Conservation (phyloP, 2,797 vertebrate species). For the Karalla daura region DNA sequence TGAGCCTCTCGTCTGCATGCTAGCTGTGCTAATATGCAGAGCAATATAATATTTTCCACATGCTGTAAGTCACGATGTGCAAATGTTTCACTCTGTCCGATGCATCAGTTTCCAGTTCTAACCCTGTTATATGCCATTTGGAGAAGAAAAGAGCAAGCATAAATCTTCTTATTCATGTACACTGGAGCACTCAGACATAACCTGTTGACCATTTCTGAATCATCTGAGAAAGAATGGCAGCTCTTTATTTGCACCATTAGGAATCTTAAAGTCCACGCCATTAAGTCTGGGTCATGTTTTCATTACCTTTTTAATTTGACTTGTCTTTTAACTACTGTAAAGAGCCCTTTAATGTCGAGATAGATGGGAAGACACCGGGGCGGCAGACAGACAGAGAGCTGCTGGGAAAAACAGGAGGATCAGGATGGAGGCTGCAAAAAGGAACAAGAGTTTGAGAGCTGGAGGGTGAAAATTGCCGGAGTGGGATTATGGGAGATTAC, state of each 20-base stretch:
- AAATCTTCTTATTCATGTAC: no score
- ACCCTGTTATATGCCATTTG: no score
- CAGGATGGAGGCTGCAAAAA: slow-evolving; percentile 17
- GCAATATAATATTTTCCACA: background rate
- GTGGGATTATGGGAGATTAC: slow-evolving; percentile 78
- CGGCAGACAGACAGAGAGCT: slow-evolving; percentile 1
- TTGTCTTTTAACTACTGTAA: background rate
- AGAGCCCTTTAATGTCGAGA: background rate
- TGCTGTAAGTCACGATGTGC: background rate
- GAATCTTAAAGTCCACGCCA: no score
- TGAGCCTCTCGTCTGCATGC: background rate
- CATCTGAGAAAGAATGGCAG: background rate
- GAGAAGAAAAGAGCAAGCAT: no score
- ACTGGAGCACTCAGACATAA: no score
- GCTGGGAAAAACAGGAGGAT: slow-evolving; percentile 10
- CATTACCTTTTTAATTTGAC: background rate
- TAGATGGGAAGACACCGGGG: background rate
- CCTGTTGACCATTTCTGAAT: no score
- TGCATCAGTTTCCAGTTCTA: background rate
- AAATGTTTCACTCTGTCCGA: background rate
- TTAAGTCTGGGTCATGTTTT: background rate
- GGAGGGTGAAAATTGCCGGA: slow-evolving; percentile 67
- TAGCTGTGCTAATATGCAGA: background rate
- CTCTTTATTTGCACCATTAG: no score
- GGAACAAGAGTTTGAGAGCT: slow-evolving; percentile 39